A percentile compares a stretch with the other conserved stretches of the same genome.
Evolutionary conservation across 2,113 vertebrate genomes (phyloP).

Genomic region (Cyphomyrus discorhynchus): DNA sequence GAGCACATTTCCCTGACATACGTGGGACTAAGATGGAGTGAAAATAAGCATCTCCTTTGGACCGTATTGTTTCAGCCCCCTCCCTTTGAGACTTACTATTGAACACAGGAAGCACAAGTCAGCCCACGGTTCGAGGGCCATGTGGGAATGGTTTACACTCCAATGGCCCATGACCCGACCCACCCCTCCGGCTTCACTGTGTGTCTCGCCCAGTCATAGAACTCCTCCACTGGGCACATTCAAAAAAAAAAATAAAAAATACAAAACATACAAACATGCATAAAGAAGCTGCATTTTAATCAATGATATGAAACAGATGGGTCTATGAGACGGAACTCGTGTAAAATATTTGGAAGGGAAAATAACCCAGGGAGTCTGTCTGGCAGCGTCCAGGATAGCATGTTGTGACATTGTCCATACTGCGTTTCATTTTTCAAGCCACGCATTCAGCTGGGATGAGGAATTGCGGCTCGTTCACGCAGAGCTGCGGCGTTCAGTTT

Average conservation of each 20-base stretch:
- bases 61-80: slow-evolving; percentile 72
- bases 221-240: slow-evolving; percentile 44
- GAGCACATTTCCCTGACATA: slow-evolving; percentile 39
- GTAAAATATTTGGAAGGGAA: slow-evolving; percentile 78
- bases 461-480: slow-evolving; percentile 33
- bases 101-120: slow-evolving; percentile 83
- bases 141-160: slow-evolving; percentile 75
- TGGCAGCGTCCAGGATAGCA: slow-evolving; percentile 65
- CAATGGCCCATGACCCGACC: slow-evolving; percentile 45
- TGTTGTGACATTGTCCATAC: slow-evolving; percentile 50
- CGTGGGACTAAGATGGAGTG: slow-evolving; percentile 58
- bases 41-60: slow-evolving; percentile 68
- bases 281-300: slow-evolving; percentile 55
- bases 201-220: slow-evolving; percentile 52
- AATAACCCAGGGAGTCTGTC: slow-evolving; percentile 68
- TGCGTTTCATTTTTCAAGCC: slow-evolving; percentile 62
- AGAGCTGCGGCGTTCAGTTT: slow-evolving; percentile 15
- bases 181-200: slow-evolving; percentile 38
- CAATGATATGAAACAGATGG: slow-evolving; percentile 74
- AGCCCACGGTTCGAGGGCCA: slow-evolving; percentile 69
- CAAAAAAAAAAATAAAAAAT: slow-evolving; percentile 44
- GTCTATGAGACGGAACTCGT: slow-evolving; percentile 53
- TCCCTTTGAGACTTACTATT: slow-evolving; percentile 66
- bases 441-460: slow-evolving; percentile 50
- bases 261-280: slow-evolving; percentile 39